Evolutionary conservation across 2,888 invertebrate species (phyloP), one percentile per base, ranked within the genome.

Genomic region (Coleophora deauratella): DNA sequence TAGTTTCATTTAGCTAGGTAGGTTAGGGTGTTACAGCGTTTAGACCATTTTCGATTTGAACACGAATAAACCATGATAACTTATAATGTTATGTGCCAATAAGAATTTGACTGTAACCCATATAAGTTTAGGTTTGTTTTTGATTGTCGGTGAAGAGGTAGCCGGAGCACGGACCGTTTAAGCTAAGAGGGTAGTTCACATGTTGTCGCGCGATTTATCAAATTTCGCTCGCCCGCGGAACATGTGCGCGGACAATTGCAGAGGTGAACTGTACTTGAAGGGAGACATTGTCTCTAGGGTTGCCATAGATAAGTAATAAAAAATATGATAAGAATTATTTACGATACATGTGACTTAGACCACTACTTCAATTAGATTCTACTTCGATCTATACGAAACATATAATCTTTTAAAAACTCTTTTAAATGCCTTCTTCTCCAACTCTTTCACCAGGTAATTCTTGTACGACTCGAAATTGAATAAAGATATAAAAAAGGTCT

Each of bases 121-220:
- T 27, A 2, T 4, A 10, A 2, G 4, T 41, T 47, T 65, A 44
- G 59, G 54, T 59, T 47, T 38, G 49, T 39, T 56, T 60, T 73
- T 12, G 48, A 15, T 42, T 47, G 52, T 7, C 6, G 15, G 3
- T 8, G 2, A 21, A 10, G 4, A 31, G 54, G 50, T 51, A 59
- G 54, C 54, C 57, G 54, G 54, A 66, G 59, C 55, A 60, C 63
- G 69, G 62, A 64, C 71, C 76, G 81, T 76, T 80, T 78, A 78
- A 75, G 78, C 74, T 72, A 72, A 80, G 81, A 82, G 84, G 84
- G 84, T 81, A 82, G 80, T 81, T 82, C 81, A 67, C 82, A 81
- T 84, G 82, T 84, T 74, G 79, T 73, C 79, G 66, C 71, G 74
- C 81, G 72, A 84, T 84, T 82, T 84, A 84, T 84, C 84, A 84